Percentiles rank a stretch among this genome's conserved stretches.
Conservation (phyloP, 2,888 invertebrate species). For the Cerceris rybyensis region DNA sequence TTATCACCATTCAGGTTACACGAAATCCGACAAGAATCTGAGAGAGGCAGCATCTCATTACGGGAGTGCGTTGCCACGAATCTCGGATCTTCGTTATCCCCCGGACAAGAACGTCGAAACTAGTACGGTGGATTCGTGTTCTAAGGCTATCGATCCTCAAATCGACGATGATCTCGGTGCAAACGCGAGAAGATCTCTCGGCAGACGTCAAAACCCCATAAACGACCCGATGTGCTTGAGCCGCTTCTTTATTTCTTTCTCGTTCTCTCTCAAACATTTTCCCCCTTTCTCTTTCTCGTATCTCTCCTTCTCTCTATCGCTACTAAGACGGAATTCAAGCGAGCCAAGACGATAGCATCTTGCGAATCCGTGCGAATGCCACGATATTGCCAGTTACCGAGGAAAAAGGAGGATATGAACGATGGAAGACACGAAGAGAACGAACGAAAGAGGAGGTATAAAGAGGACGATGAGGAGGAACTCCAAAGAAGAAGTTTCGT, state of each 20-base stretch:
- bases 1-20: not conserved
- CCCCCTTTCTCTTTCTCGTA: too few relatives aligned
- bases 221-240: constrained; percentile 32
- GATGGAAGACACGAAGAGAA: constrained; percentile 24
- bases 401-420: constrained; percentile 24
- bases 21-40: constrained; percentile 2
- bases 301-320: constrained; percentile 17
- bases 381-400: constrained; percentile 22
- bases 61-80: constrained; percentile 2
- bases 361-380: constrained; percentile 60
- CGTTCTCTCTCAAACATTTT: too few relatives aligned
- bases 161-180: constrained; percentile 46
- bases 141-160: constrained; percentile 49
- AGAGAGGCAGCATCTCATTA: constrained; percentile 10
- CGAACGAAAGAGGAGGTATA: not conserved
- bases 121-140: constrained; percentile 25
- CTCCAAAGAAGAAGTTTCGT: not conserved
- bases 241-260: not conserved
- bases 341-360: constrained; percentile 61
- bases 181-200: constrained; percentile 19
- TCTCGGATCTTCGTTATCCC: constrained; percentile 24
- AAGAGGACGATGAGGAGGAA: not conserved
- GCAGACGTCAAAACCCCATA: constrained; percentile 53
- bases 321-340: constrained; percentile 45
- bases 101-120: constrained; percentile 11